Evolutionary conservation across 2,113 vertebrate genomes (phyloP).

Genomic region (Vidua macroura): DNA sequence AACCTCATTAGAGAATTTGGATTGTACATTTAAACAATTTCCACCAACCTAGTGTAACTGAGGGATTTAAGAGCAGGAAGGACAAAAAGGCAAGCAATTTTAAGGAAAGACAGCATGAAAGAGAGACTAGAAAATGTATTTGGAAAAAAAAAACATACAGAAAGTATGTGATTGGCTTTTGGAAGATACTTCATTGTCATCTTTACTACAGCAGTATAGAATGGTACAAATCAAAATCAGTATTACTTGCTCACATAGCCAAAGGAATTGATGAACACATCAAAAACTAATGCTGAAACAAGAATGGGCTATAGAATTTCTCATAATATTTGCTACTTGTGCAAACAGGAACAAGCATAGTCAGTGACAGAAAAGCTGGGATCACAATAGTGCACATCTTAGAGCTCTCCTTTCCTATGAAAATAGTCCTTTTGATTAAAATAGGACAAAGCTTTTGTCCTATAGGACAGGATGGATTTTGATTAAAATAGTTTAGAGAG

Average conservation of each 20-base stretch:
- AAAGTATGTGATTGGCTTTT: background rate
- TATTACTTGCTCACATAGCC: background rate
- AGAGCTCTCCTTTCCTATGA: background rate
- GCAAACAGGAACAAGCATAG: background rate
- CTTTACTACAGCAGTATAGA: background rate
- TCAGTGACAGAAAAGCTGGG: background rate
- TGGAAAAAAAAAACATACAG: background rate
- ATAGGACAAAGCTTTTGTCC: background rate
- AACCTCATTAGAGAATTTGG: slow-evolving; percentile 45
- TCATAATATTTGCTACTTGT: background rate
- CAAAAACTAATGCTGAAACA: background rate
- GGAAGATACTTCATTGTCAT: background rate
- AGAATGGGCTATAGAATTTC: background rate
- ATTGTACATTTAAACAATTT: slow-evolving; percentile 21
- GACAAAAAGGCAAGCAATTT: slow-evolving; percentile 25
- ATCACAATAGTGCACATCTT: background rate
- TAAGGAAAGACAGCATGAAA: background rate
- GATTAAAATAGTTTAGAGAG: background rate
- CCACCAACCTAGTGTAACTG: background rate
- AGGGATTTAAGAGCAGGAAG: slow-evolving; percentile 16
- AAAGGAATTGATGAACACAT: background rate
- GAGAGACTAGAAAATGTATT: background rate
- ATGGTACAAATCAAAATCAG: background rate
- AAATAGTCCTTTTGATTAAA: background rate
- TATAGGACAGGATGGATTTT: background rate